Base-by-base conservation (phyloP, 2,113 vertebrate genomes). In the Dicentrarchus labrax region DNA sequence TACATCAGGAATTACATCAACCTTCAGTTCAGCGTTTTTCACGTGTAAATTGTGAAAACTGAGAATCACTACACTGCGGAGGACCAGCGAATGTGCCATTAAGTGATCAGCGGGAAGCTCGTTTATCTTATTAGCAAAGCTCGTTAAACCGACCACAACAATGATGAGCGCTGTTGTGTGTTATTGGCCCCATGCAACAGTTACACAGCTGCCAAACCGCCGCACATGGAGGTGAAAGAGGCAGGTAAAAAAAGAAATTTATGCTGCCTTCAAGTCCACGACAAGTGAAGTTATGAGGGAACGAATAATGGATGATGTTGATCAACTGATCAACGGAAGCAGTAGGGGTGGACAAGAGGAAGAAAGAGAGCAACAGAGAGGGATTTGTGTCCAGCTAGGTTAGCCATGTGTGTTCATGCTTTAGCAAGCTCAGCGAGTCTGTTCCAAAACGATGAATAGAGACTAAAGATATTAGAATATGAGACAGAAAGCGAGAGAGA, bases 381-480 rank as follows among this genome's bases (percentile, higher is more conserved):
- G 73, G 85, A 84, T 90, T 85, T 83, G 83, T 82, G 79, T 92
- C 91, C 84, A 71, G 86, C 84, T 45, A 76, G 78, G 84, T 84
- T 86, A 57, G 85, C 88, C 85, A 61, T 80, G 86, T 87, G 83
- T 67, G 90, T 48, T 86, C 70, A 66, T 66, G 82, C 82, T 76
- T 89, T 80, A 72, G 86, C 51, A 24, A 85, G 86, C 81, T 82
- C 83, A 72, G 81, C 51, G 41, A 80, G 64, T 78, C 72, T 84
- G 81, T 86, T 86, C 85, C 87, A 78, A 76, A 83, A 45, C 66
- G 74, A 89, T 90, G 87, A 89, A 87, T 86, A 64, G 65, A 85
- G 86, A 83, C 76, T 64, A 73, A 72, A 88, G 89, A 94, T 92
- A 91, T 91, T 92, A 89, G 76, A 91, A 93, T 86, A 84, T 90